These are phyloP conservation scores for Mylabris sibirica DNA, from an alignment of 2,888 invertebrate genomes.

Conservation along the genomic window DNA sequence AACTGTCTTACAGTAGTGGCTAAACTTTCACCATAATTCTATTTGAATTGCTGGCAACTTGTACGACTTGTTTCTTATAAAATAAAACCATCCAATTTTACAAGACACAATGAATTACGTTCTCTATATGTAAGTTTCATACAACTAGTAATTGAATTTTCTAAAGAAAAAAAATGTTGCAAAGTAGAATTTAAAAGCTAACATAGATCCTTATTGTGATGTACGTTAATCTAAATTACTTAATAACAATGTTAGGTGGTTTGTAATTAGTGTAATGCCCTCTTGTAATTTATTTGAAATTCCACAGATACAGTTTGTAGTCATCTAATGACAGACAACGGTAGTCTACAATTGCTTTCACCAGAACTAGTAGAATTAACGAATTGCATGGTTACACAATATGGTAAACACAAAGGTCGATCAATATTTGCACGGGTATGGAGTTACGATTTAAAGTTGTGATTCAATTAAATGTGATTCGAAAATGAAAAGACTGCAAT, in stretches of 20 bases:
- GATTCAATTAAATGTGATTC: not conserved
- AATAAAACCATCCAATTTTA: slow-evolving; percentile 18
- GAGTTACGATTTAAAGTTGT: not conserved
- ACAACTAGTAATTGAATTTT: slow-evolving; percentile 24
- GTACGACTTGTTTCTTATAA: not conserved
- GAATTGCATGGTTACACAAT: not conserved
- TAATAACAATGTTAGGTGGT: slow-evolving; percentile 34
- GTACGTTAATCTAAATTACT: slow-evolving; percentile 32
- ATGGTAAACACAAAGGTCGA: slow-evolving; percentile 9
- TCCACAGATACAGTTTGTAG: slow-evolving; percentile 20
- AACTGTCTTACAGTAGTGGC: not conserved
- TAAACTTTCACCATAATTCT: slow-evolving; percentile 17
- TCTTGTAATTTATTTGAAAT: slow-evolving; percentile 26
- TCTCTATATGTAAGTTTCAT: slow-evolving; percentile 14
- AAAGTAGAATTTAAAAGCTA: slow-evolving; percentile 21
- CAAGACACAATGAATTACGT: slow-evolving; percentile 13
- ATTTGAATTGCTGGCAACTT: slow-evolving; percentile 4
- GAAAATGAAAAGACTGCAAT: not conserved
- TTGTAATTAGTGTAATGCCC: slow-evolving; percentile 36
- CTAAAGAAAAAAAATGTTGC: slow-evolving; percentile 14
- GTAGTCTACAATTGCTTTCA: slow-evolving; percentile 2
- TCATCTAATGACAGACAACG: slow-evolving; percentile 28
- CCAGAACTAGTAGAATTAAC: not conserved
- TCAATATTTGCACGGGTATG: slow-evolving; percentile 3
- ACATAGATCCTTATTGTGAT: slow-evolving; percentile 28